Base-by-base conservation (phyloP, 2,888 invertebrate species). In the Drosophila prostipennis region DNA sequence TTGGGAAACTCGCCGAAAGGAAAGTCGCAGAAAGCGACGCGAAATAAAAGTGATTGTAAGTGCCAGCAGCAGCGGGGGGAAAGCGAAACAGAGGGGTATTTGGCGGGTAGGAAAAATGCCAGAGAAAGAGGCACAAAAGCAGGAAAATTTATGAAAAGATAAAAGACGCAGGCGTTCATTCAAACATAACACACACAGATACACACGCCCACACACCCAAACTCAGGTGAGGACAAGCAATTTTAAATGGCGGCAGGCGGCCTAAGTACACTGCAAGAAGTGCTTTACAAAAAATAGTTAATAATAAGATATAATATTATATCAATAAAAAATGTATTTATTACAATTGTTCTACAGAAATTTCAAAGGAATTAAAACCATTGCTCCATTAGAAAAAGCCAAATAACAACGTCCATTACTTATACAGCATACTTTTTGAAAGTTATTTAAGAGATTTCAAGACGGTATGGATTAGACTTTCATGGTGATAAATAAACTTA, bases 31-130 rank as follows among this genome's bases (percentile, higher is more conserved):
- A 78, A 79, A 76, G 70, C 76, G 71, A 61, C 67, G 74, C 72
- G 73, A 82, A 86, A 82, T 86, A 86, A 82, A 86, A 86, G 86
- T 86, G 83, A 85, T 81, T 84, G 81, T 81, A 84, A 81, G 85
- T 81, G 79, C 79, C 53, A 55, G 53, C 53, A 54, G 52, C 36
- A 55, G 52, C 26, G 34, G 54, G 29, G 45, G 16, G 34, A 26
- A 37, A 40, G 37, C 26, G 53, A 49, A 58, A 63, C 39, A 14
- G 40, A n/a, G 32, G 26, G 53, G 40, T 11, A 3, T 13, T 45
- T 4, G 34, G 11, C 34, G 3, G 34, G 36, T 34, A 16, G 40
- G 39, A n/a, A 8, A 52, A 54, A 29, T 23, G 43, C 23, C 11
- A 49, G 48, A 48, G 55, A 63, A 63, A 49, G 48, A 58, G 70